Percentiles rank a stretch among this genome's conserved stretches.
Conservation (phyloP, 2,113 vertebrate species). For the Oreochromis tanganicae region DNA sequence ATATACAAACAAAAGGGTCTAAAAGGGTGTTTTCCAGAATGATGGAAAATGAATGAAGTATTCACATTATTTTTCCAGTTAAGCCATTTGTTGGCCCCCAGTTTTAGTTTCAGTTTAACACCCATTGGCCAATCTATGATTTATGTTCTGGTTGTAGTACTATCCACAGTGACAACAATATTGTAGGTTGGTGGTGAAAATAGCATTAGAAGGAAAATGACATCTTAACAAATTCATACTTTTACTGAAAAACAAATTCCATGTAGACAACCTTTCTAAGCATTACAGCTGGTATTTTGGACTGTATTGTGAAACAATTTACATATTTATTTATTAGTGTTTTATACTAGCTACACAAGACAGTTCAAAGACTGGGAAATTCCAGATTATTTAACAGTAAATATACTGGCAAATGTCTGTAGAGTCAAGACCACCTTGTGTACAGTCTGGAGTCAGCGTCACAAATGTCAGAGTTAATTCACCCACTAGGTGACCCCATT, state of each 20-base stretch:
- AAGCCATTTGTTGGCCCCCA: not conserved
- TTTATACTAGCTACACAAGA: not conserved
- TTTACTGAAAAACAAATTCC: not conserved
- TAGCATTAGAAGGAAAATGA: not conserved
- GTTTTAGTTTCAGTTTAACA: not conserved
- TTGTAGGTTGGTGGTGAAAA: not conserved
- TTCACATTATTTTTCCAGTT: not conserved
- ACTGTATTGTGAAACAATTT: not conserved
- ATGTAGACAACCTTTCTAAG: not conserved
- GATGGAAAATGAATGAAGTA: not conserved
- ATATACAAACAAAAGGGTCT: fast-evolving
- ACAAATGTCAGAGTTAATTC: slow-evolving; percentile 68
- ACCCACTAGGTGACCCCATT: slow-evolving; percentile 51
- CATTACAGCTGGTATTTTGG: not conserved
- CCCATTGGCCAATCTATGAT: not conserved
- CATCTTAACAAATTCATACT: not conserved
- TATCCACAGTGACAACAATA: not conserved
- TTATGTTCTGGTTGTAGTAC: not conserved
- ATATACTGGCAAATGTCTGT: not conserved
- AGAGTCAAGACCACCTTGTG: not conserved
- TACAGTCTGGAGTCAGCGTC: slow-evolving; percentile 34
- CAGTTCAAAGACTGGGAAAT: not conserved
- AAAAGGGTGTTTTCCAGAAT: not conserved
- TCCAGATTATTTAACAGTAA: not conserved
- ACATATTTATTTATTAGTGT: not conserved